phyloP scores from a whole-genome alignment of 2,888 invertebrate genomes.

The Erannis defoliaria region DNA sequence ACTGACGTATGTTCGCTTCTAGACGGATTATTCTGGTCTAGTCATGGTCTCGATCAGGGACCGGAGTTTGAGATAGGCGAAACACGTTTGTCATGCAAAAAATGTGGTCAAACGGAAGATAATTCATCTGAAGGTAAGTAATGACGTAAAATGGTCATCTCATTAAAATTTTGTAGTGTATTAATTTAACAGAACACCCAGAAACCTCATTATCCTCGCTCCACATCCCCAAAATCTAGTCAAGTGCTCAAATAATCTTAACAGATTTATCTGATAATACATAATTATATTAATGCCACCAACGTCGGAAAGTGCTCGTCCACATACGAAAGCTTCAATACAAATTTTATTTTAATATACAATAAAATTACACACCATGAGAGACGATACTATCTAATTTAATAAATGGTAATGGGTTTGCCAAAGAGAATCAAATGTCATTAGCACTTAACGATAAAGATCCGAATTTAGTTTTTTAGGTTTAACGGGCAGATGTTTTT shows the following conservation, averaged over 20 bases:
- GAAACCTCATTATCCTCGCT: conserved; percentile 29
- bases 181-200: conserved; percentile 22
- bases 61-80: conserved; percentile 41
- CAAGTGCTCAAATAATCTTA: conserved; percentile 35
- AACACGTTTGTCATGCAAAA: conserved; percentile 22
- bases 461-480: neutral
- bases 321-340: conserved; percentile 34
- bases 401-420: conserved; percentile 4
- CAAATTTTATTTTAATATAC: conserved; percentile 1
- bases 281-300: too few relatives aligned
- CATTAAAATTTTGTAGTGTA: neutral
- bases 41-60: conserved; percentile 50
- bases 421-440: conserved; percentile 1
- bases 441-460: conserved; percentile 15
- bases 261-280: conserved; percentile 44
- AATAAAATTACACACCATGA: conserved; percentile 4
- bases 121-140: conserved; percentile 24
- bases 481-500: neutral
- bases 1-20: conserved; percentile 70
- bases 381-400: conserved; percentile 10
- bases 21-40: conserved; percentile 74
- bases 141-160: conserved; percentile 15
- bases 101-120: conserved; percentile 9
- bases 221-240: conserved; percentile 38
- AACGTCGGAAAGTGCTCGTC: conserved; percentile 39